Conservation (phyloP, 2,888 invertebrate species). For the Cryptus armator region DNA sequence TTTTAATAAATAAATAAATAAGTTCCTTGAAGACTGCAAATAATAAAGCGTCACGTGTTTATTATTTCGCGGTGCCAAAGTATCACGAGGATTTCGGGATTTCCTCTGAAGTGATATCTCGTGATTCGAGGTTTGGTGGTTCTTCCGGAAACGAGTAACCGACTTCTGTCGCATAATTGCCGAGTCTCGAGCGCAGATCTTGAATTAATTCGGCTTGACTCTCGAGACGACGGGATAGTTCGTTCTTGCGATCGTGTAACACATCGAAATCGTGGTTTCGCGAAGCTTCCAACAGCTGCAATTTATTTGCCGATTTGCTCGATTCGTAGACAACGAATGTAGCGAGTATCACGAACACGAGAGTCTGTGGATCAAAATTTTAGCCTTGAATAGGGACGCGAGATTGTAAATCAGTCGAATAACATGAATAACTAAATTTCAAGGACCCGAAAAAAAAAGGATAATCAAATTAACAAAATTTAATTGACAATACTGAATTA, state of each 20-base stretch:
- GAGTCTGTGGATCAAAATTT: constrained; percentile 59
- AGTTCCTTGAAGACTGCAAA: too few species aligned
- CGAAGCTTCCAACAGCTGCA: constrained; percentile 62
- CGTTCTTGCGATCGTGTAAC: constrained; percentile 67
- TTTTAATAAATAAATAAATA: too few species aligned
- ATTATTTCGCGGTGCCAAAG: background rate
- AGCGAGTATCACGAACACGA: constrained; percentile 71
- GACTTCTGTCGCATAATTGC: constrained; percentile 65
- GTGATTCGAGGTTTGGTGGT: constrained; percentile 19
- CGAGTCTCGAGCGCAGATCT: constrained; percentile 67
- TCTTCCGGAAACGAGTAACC: constrained; percentile 45
- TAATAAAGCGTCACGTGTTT: too few species aligned
- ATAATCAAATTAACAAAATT: background rate
- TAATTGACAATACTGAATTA: background rate
- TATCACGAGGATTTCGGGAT: constrained; percentile 28
- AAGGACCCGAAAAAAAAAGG: background rate
- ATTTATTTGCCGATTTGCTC: constrained; percentile 64
- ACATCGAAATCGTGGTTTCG: constrained; percentile 63
- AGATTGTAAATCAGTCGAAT: background rate
- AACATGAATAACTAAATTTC: background rate
- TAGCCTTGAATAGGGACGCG: background rate
- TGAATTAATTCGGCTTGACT: constrained; percentile 70
- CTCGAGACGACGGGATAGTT: constrained; percentile 67
- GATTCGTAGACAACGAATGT: constrained; percentile 68
- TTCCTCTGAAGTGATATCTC: constrained; percentile 3